phyloP scores from a whole-genome alignment of 2,888 invertebrate species.

The Philhelius pedissequus region DNA sequence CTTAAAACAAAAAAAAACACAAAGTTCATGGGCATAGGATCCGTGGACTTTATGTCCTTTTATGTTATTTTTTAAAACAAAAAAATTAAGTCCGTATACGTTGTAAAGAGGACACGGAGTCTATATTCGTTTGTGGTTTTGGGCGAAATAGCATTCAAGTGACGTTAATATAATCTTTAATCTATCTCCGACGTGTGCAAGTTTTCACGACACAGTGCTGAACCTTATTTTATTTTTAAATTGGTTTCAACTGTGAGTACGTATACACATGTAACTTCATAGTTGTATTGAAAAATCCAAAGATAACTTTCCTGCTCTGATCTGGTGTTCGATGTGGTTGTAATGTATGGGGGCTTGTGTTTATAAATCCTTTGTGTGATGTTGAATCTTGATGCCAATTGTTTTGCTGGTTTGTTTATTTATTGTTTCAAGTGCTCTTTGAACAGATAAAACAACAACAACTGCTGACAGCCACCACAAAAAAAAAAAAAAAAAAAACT shows the following conservation, averaged over 20 bases:
- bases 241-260: slow-evolving; percentile 58
- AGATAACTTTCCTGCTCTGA: slow-evolving; percentile 20
- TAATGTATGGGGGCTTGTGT: not conserved
- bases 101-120: no score
- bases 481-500: slow-evolving; percentile 32
- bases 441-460: slow-evolving; percentile 65
- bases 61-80: no score
- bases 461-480: slow-evolving; percentile 2
- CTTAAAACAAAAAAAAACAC: no score
- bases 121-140: no score
- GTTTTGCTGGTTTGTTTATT: slow-evolving; percentile 63
- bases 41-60: no score
- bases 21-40: no score
- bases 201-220: not conserved
- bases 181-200: not conserved
- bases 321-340: not conserved
- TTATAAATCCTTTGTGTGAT: not conserved
- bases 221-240: slow-evolving; percentile 11
- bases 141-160: no score
- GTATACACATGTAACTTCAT: not conserved
- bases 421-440: slow-evolving; percentile 67
- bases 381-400: slow-evolving; percentile 60
- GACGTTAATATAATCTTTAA: no score
- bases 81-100: no score
- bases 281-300: slow-evolving; percentile 14